Evolutionary conservation across 2,888 invertebrate species (phyloP).

Genomic region (Morpho achilles): DNA sequence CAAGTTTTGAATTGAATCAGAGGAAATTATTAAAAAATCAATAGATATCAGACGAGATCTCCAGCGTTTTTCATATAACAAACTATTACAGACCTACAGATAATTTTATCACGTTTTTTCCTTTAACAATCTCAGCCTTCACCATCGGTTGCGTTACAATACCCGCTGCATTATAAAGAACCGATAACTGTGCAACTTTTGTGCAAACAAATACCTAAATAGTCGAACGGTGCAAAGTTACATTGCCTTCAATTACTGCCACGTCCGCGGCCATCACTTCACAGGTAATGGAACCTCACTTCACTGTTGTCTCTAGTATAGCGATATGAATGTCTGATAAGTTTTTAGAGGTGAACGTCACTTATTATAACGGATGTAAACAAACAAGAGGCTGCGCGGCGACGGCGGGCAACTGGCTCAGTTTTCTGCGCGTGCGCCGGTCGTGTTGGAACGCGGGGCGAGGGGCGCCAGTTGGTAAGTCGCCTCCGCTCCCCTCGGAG

Average conservation of each 20-base stretch:
- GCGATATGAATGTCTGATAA: constrained; percentile 1
- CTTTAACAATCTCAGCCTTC: constrained; percentile 26
- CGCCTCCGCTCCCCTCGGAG: constrained; percentile 52
- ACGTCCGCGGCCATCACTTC: constrained; percentile 23
- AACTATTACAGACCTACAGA: too few relatives aligned
- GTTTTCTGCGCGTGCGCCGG: constrained; percentile 69
- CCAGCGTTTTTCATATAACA: too few relatives aligned
- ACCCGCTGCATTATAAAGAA: constrained; percentile 5
- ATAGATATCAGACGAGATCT: too few relatives aligned
- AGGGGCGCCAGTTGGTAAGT: constrained; percentile 36
- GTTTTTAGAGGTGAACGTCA: constrained; percentile 18
- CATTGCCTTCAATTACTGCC: constrained; percentile 38
- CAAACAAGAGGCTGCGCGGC: constrained; percentile 76
- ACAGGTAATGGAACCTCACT: constrained; percentile 14
- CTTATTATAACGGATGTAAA: constrained; percentile 44
- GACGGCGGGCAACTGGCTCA: constrained; percentile 71
- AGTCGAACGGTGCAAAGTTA: constrained; percentile 41
- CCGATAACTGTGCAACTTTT: constrained; percentile 50
- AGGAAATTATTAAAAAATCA: too few relatives aligned
- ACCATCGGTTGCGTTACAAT: constrained; percentile 36
- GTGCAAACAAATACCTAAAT: constrained; percentile 49
- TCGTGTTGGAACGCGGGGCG: constrained; percentile 40
- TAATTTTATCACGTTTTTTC: too few relatives aligned
- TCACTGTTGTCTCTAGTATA: constrained; percentile 7
- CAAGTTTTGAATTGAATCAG: too few relatives aligned